These are phyloP conservation scores for Cariama cristata DNA, from an alignment of 2,113 vertebrate genomes.

Conservation along the genomic window DNA sequence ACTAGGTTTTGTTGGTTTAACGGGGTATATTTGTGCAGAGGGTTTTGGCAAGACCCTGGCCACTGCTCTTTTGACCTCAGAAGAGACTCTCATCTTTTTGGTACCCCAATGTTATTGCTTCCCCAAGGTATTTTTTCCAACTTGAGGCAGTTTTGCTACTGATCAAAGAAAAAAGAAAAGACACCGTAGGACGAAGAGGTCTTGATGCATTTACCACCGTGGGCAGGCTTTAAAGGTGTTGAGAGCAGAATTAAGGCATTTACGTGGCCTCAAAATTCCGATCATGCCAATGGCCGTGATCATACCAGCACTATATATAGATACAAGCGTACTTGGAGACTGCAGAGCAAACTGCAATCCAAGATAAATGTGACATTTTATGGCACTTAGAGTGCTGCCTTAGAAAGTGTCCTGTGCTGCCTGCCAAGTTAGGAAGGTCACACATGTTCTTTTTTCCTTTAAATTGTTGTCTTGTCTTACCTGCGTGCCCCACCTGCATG, in stretches of 20 bases:
- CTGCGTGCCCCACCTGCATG: neutral
- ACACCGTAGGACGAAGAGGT: accelerated
- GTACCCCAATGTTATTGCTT: neutral
- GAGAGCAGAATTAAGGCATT: neutral
- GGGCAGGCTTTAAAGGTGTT: neutral
- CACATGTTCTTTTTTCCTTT: neutral
- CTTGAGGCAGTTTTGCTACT: neutral
- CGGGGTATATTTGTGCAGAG: neutral
- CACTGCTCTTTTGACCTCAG: neutral
- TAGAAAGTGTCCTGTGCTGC: neutral
- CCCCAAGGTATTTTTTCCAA: accelerated
- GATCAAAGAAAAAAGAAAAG: neutral
- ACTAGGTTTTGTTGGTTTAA: neutral
- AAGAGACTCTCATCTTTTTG: too few relatives aligned
- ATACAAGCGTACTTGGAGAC: accelerated
- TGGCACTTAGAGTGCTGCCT: neutral
- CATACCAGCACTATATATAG: accelerated
- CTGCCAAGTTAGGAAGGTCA: neutral
- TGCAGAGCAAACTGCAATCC: neutral
- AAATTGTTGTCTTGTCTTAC: accelerated
- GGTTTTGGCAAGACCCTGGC: neutral
- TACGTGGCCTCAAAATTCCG: accelerated
- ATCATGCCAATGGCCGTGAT: accelerated
- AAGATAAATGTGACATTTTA: neutral
- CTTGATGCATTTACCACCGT: accelerated